These are phyloP conservation scores for Cataglyphis cursor DNA, from an alignment of 2,888 invertebrate species.

Conservation along the genomic window DNA sequence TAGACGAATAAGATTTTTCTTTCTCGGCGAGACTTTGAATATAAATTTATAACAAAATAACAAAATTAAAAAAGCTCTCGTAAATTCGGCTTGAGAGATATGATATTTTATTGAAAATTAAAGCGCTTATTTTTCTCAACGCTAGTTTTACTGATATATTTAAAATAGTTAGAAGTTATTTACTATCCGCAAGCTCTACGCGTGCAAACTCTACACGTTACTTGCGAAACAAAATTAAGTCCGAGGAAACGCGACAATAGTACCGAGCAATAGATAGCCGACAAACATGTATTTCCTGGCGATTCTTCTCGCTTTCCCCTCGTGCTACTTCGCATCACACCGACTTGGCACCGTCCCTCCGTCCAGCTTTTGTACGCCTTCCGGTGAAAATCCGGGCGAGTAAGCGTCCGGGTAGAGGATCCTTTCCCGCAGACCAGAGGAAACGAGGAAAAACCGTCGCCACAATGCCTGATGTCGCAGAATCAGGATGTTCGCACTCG, in stretches of 20 bases:
- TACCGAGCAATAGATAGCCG: constrained; percentile 19
- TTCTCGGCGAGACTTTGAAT: background rate
- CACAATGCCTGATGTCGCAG: constrained; percentile 71
- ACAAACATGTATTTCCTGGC: constrained; percentile 57
- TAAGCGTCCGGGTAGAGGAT: constrained; percentile 38
- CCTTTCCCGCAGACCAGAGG: constrained; percentile 38
- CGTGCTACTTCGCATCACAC: constrained; percentile 12
- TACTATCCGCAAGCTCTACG: background rate
- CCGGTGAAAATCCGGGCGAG: constrained; percentile 59
- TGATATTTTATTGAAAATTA: constrained; percentile 14
- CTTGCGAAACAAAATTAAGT: constrained; percentile 17
- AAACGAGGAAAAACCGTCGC: constrained; percentile 69
- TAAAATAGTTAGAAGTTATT: background rate
- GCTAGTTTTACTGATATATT: background rate
- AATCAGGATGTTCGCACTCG: constrained; percentile 73
- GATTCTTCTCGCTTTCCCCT: constrained; percentile 34
- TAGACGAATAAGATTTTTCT: background rate
- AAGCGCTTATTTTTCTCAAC: background rate
- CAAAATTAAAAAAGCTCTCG: background rate
- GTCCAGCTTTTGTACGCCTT: constrained; percentile 72
- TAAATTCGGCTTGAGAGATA: background rate
- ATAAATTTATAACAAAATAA: background rate
- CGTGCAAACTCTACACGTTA: background rate
- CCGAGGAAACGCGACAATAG: constrained; percentile 11
- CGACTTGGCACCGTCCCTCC: constrained; percentile 71